A percentile compares a stretch with the other conserved stretches of the same genome.
phyloP scores from a whole-genome alignment of 2,113 vertebrate species.

The Amphiprion percula region DNA sequence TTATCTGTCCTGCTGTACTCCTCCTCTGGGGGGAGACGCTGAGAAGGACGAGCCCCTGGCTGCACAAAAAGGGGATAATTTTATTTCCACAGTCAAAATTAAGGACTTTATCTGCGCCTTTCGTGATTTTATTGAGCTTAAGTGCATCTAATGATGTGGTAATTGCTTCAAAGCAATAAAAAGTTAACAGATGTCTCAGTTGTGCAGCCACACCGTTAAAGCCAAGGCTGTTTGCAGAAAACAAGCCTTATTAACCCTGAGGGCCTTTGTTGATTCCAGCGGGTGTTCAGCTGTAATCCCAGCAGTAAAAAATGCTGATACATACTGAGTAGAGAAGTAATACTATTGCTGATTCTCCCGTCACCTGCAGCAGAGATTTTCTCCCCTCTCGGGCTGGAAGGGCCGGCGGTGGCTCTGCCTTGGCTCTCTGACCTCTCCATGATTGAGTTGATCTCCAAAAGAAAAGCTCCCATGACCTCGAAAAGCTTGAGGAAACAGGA shows the following conservation, averaged over 20 bases:
- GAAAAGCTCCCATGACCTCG: slow-evolving; percentile 63
- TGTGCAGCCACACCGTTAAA: not conserved
- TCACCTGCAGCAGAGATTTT: slow-evolving; percentile 29
- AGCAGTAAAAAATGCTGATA: slow-evolving; percentile 20
- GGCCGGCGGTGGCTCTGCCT: slow-evolving; percentile 1
- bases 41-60: slow-evolving; percentile 23
- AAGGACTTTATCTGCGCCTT: slow-evolving; percentile 44
- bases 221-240: slow-evolving; percentile 18
- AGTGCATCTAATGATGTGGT: slow-evolving; percentile 28
- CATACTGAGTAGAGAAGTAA: not conserved
- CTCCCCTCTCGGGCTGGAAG: slow-evolving; percentile 12
- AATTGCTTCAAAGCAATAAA: slow-evolving; percentile 48
- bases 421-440: slow-evolving; percentile 44
- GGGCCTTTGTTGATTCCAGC: slow-evolving; percentile 14
- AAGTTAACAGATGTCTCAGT: slow-evolving; percentile 28
- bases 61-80: slow-evolving; percentile 9
- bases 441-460: slow-evolving; percentile 52
- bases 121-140: slow-evolving; percentile 37
- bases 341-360: not conserved
- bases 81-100: slow-evolving; percentile 52
- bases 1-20: slow-evolving; percentile 18
- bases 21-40: slow-evolving; percentile 68
- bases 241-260: slow-evolving; percentile 6
- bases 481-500: slow-evolving; percentile 57
- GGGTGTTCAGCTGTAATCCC: slow-evolving; percentile 10